A percentile compares a stretch with the other conserved stretches of the same genome.
Conservation (phyloP, 2,797 vertebrate species). For the Microhierax caerulescens region DNA sequence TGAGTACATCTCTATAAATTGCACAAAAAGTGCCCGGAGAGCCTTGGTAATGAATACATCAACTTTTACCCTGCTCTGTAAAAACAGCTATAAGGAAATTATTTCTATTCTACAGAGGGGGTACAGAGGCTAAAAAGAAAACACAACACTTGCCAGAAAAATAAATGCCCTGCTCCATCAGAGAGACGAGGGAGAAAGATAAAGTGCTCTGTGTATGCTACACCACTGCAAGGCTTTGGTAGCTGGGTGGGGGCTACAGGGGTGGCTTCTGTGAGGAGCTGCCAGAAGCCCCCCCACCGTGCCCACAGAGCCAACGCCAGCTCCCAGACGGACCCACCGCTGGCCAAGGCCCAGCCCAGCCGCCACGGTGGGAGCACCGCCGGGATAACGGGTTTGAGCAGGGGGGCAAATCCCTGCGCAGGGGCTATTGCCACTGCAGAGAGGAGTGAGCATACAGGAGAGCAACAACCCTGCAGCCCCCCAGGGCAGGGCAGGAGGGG, state of each 20-base stretch:
- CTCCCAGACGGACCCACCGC: neutral
- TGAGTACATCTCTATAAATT: constrained; percentile 25
- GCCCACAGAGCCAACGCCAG: neutral
- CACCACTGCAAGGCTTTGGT: accelerated
- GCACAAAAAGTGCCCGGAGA: constrained; percentile 33
- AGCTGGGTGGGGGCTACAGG: neutral
- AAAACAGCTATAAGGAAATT: constrained; percentile 21
- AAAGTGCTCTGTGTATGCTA: neutral
- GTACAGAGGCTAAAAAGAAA: constrained; percentile 25
- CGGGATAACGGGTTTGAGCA: neutral
- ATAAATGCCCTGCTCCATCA: neutral
- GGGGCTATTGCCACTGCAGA: neutral
- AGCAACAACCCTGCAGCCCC: neutral
- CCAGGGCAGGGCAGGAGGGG: too few species aligned
- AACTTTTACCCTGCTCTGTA: constrained; percentile 36
- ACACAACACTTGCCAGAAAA: constrained; percentile 33
- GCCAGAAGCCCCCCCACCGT: neutral
- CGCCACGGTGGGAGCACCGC: neutral
- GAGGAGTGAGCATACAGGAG: neutral
- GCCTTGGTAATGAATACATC: neutral
- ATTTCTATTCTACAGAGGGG: neutral
- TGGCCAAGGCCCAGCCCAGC: neutral
- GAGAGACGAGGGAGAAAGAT: constrained; percentile 1
- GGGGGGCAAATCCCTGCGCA: neutral
- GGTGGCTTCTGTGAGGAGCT: neutral